Base-by-base conservation (phyloP, 2,888 invertebrate species). In the Protula sp. region DNA sequence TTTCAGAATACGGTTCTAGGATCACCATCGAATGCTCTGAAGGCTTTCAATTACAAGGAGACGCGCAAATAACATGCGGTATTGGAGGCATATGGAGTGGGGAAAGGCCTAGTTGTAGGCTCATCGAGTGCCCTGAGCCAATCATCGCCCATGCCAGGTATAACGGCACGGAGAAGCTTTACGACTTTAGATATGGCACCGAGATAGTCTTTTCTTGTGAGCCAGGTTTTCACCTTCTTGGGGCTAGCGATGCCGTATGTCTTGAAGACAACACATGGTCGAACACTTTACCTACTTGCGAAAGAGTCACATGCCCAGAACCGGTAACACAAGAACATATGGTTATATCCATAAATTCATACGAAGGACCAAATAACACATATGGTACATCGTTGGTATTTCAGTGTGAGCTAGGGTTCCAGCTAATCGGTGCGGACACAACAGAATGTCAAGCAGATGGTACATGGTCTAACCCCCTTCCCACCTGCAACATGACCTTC, bases 21-120 rank as follows among this genome's bases (percentile, higher is more conserved):
- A n/a, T n/a, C n/a, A n/a, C n/a, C n/a, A n/a, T n/a, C n/a, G n/a
- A n/a, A n/a, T n/a, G n/a, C n/a, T n/a, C n/a, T n/a, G n/a, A n/a
- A n/a, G n/a, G n/a, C n/a, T n/a, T n/a, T n/a, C n/a, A n/a, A n/a
- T n/a, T n/a, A n/a, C n/a, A n/a, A 31, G 76, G 77, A 31, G 60
- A 64, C 24, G 31, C 58, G 4, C 53, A 57, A 54, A 58, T 72
- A 28, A 66, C 51, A n/a, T 80, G 80, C 64, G 65, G 67, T 9
- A 68, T 61, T 1, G 67, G 68, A 59, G 73, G 74, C 0, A 54
- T 63, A 26, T 80, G 79, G 79, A 72, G 70, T 55, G 75, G 73
- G 1, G 60, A 63, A 2, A 58, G 68, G n/a, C 74, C 79, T 2
- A 60, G 58, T 19, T 78, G 79, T 67, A 63, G 64, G n/a, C 66